Evolutionary conservation across 2,113 vertebrate genomes (phyloP), one percentile per base, ranked within the genome.

Genomic region (Rhinogobius similis): DNA sequence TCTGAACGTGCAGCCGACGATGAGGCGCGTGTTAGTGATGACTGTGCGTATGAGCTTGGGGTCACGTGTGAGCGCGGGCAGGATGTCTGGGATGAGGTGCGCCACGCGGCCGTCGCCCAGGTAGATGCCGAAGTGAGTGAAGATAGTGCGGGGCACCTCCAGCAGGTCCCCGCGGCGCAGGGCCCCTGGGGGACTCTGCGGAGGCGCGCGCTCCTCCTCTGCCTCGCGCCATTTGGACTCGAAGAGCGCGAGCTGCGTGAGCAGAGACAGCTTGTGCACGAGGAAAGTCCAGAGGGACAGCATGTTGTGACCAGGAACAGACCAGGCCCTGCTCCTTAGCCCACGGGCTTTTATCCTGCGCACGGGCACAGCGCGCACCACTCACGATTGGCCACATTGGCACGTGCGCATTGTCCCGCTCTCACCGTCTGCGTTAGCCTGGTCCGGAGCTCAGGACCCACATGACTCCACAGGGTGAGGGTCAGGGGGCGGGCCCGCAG

Each of bases 61-160:
- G 84, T 96, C 88, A 12, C 36, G 79, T 0, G 94, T 96, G 41
- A 98, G 43, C 63, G 80, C 84, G 1, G 96, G 93, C 26, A 98
- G 87, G 89, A 99, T 96, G 87, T 99, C 97, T 0, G 97, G 97
- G 92, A 99, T 98, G 68, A 99, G 75, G 81, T 98, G 97, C 0
- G 96, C 97, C 0, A 98, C 97, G 36, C 91, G 93, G 72, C 95
- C 93, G 71, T 97, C 92, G 0, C 97, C 97, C 79, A 99, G 83
- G 73, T 98, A 99, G 72, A 98, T 97, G 72, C 97, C 97, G 62
- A 92, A 97, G 87, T 99, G 97, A 43, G 93, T 91, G 81, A 99
- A 95, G 12, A 98, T 86, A 0, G 94, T 95, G 53, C 97, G 94
- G 23, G 94, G 92, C 66, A 99, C 97, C 81, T 97, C 95, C 77